phyloP scores from a whole-genome alignment of 2,113 vertebrate species.

The Saguinus imperator region DNA sequence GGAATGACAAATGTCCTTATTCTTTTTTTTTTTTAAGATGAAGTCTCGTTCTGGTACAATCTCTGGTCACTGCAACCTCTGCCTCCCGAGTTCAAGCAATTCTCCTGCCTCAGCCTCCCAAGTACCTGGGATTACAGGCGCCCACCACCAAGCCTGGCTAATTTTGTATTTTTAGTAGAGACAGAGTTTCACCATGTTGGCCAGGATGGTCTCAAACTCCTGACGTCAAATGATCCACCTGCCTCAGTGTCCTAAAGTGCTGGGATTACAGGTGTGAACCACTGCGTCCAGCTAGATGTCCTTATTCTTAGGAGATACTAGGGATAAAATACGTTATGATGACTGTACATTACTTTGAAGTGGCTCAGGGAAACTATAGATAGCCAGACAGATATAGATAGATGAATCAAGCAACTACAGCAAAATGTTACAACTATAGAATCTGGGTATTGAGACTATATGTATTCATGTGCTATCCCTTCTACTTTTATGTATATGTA shows the following conservation, averaged over 20 bases:
- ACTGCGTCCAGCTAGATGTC: background rate
- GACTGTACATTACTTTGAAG: background rate
- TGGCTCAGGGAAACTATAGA: background rate
- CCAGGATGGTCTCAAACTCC: too few species aligned
- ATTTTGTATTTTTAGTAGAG: too few species aligned
- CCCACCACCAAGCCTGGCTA: too few species aligned
- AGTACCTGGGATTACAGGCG: too few species aligned
- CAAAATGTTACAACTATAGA: conserved; percentile 3
- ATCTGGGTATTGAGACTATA: background rate
- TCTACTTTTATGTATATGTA: background rate
- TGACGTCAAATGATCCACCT: too few species aligned
- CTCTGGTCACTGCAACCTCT: too few species aligned
- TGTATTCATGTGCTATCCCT: background rate
- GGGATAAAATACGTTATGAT: background rate
- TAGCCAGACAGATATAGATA: background rate
- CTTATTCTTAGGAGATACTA: background rate
- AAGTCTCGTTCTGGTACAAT: too few species aligned
- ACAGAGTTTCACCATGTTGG: too few species aligned
- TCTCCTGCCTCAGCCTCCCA: too few species aligned
- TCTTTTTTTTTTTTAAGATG: background rate
- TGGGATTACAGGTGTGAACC: too few species aligned
- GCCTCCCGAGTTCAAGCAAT: too few species aligned
- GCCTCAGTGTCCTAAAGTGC: too few species aligned
- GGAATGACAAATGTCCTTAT: background rate
- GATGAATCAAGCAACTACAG: background rate